Evolutionary conservation across 2,113 vertebrate genomes (phyloP), one percentile per base, ranked within the genome.

Genomic region (Eurystomus gularis): DNA sequence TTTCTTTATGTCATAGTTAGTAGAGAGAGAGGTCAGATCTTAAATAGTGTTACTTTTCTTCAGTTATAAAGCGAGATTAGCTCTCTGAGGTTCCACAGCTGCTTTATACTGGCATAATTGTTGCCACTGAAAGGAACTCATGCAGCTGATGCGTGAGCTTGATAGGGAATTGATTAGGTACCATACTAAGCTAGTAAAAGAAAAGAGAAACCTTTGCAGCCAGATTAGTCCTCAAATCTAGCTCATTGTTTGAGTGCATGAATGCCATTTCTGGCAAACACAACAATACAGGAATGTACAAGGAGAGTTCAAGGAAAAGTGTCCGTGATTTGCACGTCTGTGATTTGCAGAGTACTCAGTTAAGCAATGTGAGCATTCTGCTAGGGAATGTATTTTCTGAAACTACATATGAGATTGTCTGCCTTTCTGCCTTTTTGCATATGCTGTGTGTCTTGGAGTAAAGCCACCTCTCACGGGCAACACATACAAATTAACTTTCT

Each of bases 1-100:
- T 24, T 81, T 66, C 61, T 82, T 55, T 54, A 20, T 58, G n/a
- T 3, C 0, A 0, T 20, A 64, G 16, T 33, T 0, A 0, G 28
- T 6, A 60, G 14, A 80, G 33, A 80, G 33, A 23, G 35, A 52
- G 20, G 55, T 29, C 65, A 62, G 8, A 2, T 84, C 16, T 62
- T 84, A 70, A 49, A 2, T 70, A 44, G 8, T 65, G 24, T 37
- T 66, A 37, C 21, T 75, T 81, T 81, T 70, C 20, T 40, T 70
- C 17, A 4, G 4, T 49, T 62, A 17, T 44, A 51, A 69, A 55
- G 5, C 61, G 7, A 8, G 7, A 29, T 42, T 46, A 44, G 25
- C 20, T n/a, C 29, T 93, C 33, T 2, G 3, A 57, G 15, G 17
- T 40, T 69, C 37, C 28, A 39, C 20, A 75, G 9, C 87, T 62